Percentiles rank a stretch among this genome's conserved stretches.
phyloP scores from a whole-genome alignment of 2,888 invertebrate genomes.

The Pinctada fucata region DNA sequence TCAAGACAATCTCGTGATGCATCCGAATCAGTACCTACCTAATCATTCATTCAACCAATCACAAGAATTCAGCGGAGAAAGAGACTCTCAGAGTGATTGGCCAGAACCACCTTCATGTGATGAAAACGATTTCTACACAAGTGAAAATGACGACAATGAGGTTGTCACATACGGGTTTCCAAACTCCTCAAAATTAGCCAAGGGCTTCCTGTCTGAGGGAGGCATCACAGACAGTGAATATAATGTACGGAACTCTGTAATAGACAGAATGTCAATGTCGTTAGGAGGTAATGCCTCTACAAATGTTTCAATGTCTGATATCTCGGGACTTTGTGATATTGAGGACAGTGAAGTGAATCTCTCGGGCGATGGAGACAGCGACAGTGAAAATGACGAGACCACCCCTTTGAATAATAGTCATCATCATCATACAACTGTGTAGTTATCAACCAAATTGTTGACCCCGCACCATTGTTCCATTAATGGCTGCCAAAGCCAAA shows the following conservation, averaged over 20 bases:
- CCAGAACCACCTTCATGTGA: conserved; percentile 45
- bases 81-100: conserved; percentile 40
- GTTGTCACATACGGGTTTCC: conserved; percentile 73
- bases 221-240: conserved; percentile 60
- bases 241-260: conserved; percentile 73
- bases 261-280: conserved; percentile 84
- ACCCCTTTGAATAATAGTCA: conserved; percentile 51
- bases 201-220: conserved; percentile 49
- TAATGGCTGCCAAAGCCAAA: no score
- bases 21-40: conserved; percentile 90
- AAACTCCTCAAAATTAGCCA: conserved; percentile 46
- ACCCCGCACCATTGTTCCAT: no score
- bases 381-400: conserved; percentile 69
- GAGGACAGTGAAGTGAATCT: conserved; percentile 80
- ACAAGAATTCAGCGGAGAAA: conserved; percentile 44
- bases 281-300: conserved; percentile 81
- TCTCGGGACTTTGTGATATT: conserved; percentile 94
- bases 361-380: conserved; percentile 69
- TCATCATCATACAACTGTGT: no score
- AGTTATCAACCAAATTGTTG: no score
- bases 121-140: conserved; percentile 36
- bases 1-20: conserved; percentile 84
- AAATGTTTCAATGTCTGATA: conserved; percentile 87
- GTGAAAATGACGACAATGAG: conserved; percentile 57
- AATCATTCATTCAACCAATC: conserved; percentile 70